These are phyloP conservation scores for Acinonyx jubatus DNA, from an alignment of 2,113 vertebrate species.

Conservation along the genomic window DNA sequence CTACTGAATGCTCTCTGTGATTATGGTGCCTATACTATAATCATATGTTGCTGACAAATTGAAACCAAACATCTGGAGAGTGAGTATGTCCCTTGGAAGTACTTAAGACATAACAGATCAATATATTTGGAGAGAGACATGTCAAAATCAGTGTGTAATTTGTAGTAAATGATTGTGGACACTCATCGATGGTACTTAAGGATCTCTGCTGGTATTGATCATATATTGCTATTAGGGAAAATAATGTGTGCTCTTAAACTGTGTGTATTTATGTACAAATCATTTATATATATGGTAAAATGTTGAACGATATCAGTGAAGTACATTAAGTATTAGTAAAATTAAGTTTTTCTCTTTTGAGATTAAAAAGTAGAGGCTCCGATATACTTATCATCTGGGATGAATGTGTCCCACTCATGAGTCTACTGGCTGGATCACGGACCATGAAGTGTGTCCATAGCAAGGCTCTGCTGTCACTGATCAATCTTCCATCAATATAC, in stretches of 20 bases:
- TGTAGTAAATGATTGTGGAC: constrained; percentile 11
- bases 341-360: neutral
- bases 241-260: neutral
- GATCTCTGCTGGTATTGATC: neutral
- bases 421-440: neutral
- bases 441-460: neutral
- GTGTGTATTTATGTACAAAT: neutral
- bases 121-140: neutral
- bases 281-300: neutral
- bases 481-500: neutral
- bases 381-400: neutral
- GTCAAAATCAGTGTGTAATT: constrained; percentile 32
- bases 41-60: neutral
- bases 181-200: neutral
- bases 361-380: neutral
- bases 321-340: neutral
- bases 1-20: neutral
- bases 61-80: constrained; percentile 9
- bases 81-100: constrained; percentile 17
- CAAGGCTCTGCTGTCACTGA: neutral
- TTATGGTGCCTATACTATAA: neutral
- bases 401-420: neutral
- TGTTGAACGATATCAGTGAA: neutral
- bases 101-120: constrained; percentile 7
- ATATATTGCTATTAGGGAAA: neutral